Conservation (phyloP, 1,140 invertebrate genomes). For the Drosophila setifemur region DNA sequence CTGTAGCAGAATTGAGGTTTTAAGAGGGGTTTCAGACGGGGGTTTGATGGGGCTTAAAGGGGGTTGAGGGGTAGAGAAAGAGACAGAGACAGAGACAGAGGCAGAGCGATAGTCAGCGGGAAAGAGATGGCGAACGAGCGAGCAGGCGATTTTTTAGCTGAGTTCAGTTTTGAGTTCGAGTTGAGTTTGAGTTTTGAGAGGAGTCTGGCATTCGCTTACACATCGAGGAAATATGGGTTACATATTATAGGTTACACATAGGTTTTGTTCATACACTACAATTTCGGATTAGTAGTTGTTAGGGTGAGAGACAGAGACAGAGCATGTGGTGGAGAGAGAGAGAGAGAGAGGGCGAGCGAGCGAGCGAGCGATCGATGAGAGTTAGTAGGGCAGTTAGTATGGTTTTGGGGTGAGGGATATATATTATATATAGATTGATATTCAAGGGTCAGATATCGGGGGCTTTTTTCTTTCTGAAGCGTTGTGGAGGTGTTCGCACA, state of each 20-base stretch:
- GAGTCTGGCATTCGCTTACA: slow-evolving; percentile 46
- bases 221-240: slow-evolving; percentile 25
- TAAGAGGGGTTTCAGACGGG: neutral
- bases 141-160: slow-evolving; percentile 34
- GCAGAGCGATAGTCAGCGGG: slow-evolving; percentile 12
- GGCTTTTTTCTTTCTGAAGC: no score
- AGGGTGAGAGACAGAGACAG: neutral
- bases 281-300: slow-evolving; percentile 16
- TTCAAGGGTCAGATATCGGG: slow-evolving; percentile 7
- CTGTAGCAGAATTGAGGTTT: neutral
- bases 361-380: slow-evolving; percentile 15
- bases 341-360: slow-evolving; percentile 13
- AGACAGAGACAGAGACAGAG: slow-evolving; percentile 6
- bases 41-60: neutral
- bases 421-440: neutral
- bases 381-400: slow-evolving; percentile 18
- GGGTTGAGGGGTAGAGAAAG: neutral
- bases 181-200: slow-evolving; percentile 22
- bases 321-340: neutral
- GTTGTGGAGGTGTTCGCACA: no score
- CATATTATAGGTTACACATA: slow-evolving; percentile 27
- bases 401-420: no score
- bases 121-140: slow-evolving; percentile 25
- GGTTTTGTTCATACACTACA: slow-evolving; percentile 42
- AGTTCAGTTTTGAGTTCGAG: slow-evolving; percentile 15